A percentile compares a stretch with the other conserved stretches of the same genome.
These are phyloP conservation scores for Rhagologus leucostigma DNA, from an alignment of 2,113 vertebrate genomes.

Conservation along the genomic window DNA sequence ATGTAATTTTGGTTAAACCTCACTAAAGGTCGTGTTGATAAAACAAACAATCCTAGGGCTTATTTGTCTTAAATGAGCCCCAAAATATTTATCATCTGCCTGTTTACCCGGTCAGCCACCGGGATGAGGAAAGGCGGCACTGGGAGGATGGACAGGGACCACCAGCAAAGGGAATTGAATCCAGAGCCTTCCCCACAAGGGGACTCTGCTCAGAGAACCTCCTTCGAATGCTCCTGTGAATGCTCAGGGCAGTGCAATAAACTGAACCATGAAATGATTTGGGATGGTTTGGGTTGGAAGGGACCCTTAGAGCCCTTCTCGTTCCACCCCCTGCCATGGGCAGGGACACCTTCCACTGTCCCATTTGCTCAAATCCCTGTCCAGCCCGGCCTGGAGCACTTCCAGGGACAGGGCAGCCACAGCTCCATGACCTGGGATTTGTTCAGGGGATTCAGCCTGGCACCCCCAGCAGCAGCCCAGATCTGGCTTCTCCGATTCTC, in stretches of 20 bases:
- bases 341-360: neutral
- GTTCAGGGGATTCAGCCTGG: neutral
- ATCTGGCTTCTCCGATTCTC: neutral
- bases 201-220: neutral
- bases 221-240: neutral
- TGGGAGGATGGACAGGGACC: neutral
- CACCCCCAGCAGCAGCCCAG: neutral
- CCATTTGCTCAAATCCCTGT: neutral
- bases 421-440: fast-evolving
- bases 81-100: neutral
- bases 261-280: neutral
- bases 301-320: neutral
- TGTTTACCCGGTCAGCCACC: neutral
- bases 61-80: neutral
- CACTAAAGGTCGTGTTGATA: neutral
- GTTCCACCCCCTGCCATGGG: neutral
- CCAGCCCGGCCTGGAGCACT: neutral
- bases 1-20: neutral
- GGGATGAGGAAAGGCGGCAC: neutral
- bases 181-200: neutral
- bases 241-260: too few species aligned
- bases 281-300: neutral
- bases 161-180: neutral
- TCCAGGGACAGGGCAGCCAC: neutral
- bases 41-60: neutral